Conservation (phyloP, 2,113 vertebrate species). For the Falco punctatus region DNA sequence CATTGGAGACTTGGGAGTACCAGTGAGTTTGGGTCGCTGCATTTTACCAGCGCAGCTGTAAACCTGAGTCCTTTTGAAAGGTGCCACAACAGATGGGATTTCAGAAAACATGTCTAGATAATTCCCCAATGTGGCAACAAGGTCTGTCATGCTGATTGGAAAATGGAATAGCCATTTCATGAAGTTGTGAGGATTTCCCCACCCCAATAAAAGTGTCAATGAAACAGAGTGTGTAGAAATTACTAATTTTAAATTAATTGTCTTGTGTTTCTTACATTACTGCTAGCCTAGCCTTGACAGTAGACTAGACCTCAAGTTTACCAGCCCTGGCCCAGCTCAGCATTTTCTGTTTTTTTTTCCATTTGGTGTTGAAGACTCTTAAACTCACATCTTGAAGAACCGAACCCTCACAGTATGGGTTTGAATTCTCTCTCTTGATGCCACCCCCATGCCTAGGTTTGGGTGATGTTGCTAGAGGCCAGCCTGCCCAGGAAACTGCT, state of each 20-base stretch:
- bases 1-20: not conserved
- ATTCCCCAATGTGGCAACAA: not conserved
- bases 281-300: not conserved
- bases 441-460: not conserved
- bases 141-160: fast-evolving
- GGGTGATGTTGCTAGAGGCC: not conserved
- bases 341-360: not conserved
- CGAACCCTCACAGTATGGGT: not conserved
- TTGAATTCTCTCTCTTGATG: not conserved
- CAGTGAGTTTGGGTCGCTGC: not conserved
- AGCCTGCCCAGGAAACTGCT: not conserved
- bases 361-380: not conserved
- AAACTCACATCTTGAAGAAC: not conserved
- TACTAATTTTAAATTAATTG: not conserved
- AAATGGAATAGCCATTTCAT: fast-evolving
- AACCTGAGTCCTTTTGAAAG: not conserved
- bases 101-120: fast-evolving
- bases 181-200: not conserved
- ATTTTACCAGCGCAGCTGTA: not conserved
- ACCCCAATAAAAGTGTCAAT: not conserved
- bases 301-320: not conserved
- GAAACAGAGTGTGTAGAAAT: not conserved
- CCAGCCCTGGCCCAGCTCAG: not conserved
- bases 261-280: not conserved
- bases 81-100: fast-evolving